Evolutionary conservation across 2,113 vertebrate genomes (phyloP).

Genomic region (Hippocampus zosterae): DNA sequence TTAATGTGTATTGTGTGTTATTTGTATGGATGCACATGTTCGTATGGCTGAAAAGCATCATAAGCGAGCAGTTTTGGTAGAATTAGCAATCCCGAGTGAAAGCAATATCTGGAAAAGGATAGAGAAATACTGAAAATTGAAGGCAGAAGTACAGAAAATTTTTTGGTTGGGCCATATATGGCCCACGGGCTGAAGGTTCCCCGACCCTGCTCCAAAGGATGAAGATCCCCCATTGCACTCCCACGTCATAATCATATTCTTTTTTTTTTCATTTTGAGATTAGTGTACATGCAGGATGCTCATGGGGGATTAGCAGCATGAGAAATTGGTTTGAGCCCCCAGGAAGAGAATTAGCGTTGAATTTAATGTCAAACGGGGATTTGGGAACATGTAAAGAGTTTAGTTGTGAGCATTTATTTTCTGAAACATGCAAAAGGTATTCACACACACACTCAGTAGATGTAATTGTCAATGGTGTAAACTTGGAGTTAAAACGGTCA

Average conservation of each 20-base stretch:
- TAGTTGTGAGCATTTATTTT: slow-evolving; percentile 10
- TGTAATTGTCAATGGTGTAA: background rate
- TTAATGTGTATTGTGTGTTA: too few species aligned
- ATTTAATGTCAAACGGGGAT: slow-evolving; percentile 40
- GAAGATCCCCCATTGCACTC: background rate
- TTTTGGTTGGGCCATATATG: background rate
- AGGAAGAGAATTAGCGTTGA: slow-evolving; percentile 27
- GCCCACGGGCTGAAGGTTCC: background rate
- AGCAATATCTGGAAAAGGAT: too few species aligned
- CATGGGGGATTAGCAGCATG: slow-evolving; percentile 39
- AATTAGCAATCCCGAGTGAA: too few species aligned
- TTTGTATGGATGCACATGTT: too few species aligned
- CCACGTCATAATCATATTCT: slow-evolving; percentile 15
- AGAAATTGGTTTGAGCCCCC: slow-evolving; percentile 41
- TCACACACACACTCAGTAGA: background rate
- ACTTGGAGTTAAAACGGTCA: background rate
- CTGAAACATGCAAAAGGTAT: background rate
- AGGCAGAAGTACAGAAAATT: too few species aligned
- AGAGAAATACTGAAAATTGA: too few species aligned
- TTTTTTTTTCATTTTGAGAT: slow-evolving; percentile 45
- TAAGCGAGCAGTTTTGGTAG: too few species aligned
- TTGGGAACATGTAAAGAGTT: slow-evolving; percentile 6
- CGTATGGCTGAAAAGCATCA: too few species aligned
- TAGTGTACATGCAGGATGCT: slow-evolving; percentile 32
- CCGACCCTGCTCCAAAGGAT: background rate